A percentile compares a stretch with the other conserved stretches of the same genome.
These are phyloP conservation scores for Cavia aperea DNA, from an alignment of 2,113 vertebrate genomes.

Conservation along the genomic window DNA sequence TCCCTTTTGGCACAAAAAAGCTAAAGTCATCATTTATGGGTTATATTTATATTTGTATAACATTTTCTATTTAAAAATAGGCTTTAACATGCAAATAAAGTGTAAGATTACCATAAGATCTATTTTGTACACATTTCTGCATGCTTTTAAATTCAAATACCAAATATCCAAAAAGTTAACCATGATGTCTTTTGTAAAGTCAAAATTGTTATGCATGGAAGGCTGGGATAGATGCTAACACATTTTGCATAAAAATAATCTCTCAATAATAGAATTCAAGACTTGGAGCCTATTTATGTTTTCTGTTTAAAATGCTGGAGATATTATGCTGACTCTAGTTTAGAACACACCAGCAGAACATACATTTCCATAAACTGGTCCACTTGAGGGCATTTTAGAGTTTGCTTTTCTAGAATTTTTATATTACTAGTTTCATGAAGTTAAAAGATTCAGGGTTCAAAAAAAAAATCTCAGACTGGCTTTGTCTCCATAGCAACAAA, in stretches of 20 bases:
- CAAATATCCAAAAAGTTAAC: slow-evolving; percentile 37
- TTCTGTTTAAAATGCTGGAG: slow-evolving; percentile 49
- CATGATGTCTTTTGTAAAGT: slow-evolving; percentile 40
- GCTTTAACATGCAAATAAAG: slow-evolving; percentile 45
- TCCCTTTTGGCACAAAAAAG: not conserved
- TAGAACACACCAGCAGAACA: slow-evolving; percentile 18
- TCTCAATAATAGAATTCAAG: slow-evolving; percentile 51
- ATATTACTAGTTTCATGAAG: slow-evolving; percentile 58
- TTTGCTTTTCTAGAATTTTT: slow-evolving; percentile 52
- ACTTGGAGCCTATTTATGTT: slow-evolving; percentile 40
- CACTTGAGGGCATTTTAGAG: slow-evolving; percentile 42
- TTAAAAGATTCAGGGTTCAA: slow-evolving; percentile 65
- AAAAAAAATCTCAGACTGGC: not conserved
- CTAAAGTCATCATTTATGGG: not conserved
- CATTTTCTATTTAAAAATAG: slow-evolving; percentile 14
- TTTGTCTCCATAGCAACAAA: slow-evolving; percentile 56
- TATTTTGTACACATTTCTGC: slow-evolving; percentile 16
- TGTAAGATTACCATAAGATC: not conserved
- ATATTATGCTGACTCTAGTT: slow-evolving; percentile 28
- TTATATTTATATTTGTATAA: slow-evolving; percentile 39
- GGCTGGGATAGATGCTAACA: slow-evolving; percentile 13
- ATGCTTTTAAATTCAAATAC: slow-evolving; percentile 49
- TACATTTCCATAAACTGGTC: slow-evolving; percentile 52
- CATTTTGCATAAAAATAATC: slow-evolving; percentile 53
- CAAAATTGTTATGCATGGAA: slow-evolving; percentile 31